Percentiles rank a stretch among this genome's conserved stretches.
Conservation (phyloP, 2,888 invertebrate species). For the Apodemia duryi region DNA sequence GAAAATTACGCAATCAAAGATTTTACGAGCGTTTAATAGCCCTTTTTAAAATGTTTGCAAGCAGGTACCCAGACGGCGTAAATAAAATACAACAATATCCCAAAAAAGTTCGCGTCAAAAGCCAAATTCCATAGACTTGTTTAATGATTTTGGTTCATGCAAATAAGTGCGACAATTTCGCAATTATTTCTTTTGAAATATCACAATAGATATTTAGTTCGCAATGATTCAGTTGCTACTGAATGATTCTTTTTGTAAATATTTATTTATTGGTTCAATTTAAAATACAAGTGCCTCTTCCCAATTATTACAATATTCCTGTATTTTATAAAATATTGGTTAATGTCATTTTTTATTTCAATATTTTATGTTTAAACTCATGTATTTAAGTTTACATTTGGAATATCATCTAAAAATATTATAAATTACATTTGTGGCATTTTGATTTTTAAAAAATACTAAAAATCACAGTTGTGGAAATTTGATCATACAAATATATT, state of each 20-base stretch:
- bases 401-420: too few species aligned
- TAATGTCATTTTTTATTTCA: too few species aligned
- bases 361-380: too few species aligned
- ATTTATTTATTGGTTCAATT: background rate
- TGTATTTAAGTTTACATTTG: too few species aligned
- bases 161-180: conserved; percentile 58
- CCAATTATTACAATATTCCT: too few species aligned
- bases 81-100: background rate
- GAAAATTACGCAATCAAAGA: conserved; percentile 73
- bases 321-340: too few species aligned
- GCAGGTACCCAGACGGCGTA: conserved; percentile 61
- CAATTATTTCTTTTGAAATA: conserved; percentile 39
- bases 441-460: too few species aligned
- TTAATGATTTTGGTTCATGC: conserved; percentile 55
- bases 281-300: background rate
- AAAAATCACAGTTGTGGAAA: too few species aligned
- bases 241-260: conserved; percentile 39
- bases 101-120: conserved; percentile 10
- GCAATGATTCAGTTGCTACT: conserved; percentile 47
- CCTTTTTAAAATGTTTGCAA: conserved; percentile 35
- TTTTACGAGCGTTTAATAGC: conserved; percentile 56
- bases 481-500: too few species aligned
- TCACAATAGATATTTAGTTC: conserved; percentile 50
- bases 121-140: conserved; percentile 8
- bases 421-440: too few species aligned